phyloP scores from a whole-genome alignment of 2,797 vertebrate species.

The Gallirallus australis region DNA sequence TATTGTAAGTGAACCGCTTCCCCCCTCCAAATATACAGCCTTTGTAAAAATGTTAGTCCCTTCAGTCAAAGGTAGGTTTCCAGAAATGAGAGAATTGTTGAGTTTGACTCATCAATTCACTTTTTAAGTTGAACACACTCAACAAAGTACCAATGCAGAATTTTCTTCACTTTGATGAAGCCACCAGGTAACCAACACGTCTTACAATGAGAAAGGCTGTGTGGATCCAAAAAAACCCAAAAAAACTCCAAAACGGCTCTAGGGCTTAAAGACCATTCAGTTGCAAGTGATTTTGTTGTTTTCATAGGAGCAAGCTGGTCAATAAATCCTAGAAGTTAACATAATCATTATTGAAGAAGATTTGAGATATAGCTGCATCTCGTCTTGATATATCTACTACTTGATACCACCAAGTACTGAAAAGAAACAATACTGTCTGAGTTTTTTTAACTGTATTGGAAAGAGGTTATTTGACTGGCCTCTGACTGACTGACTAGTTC shows the following conservation, averaged over 20 bases:
- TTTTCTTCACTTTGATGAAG: not conserved
- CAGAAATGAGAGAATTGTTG: not conserved
- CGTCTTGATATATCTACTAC: not conserved
- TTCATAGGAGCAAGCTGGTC: not conserved
- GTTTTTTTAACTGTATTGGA: not conserved
- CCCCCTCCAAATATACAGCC: not conserved
- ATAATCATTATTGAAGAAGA: not conserved
- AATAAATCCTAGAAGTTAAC: not conserved
- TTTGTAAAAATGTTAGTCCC: not conserved
- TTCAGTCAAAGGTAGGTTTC: not conserved
- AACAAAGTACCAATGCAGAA: not conserved
- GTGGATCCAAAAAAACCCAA: not conserved
- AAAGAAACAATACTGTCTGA: not conserved
- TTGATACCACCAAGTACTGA: not conserved
- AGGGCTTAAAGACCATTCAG: not conserved
- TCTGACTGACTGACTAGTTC: not conserved
- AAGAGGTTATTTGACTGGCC: not conserved
- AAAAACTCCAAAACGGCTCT: not conserved
- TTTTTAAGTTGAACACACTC: not conserved
- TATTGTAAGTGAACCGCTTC: not conserved
- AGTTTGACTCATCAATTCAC: not conserved
- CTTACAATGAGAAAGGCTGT: not conserved
- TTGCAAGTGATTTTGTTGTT: not conserved
- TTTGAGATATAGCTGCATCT: not conserved
- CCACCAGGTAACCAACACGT: not conserved